These are phyloP conservation scores for Telenomus remus DNA, from an alignment of 1,140 invertebrate species.

Conservation along the genomic window DNA sequence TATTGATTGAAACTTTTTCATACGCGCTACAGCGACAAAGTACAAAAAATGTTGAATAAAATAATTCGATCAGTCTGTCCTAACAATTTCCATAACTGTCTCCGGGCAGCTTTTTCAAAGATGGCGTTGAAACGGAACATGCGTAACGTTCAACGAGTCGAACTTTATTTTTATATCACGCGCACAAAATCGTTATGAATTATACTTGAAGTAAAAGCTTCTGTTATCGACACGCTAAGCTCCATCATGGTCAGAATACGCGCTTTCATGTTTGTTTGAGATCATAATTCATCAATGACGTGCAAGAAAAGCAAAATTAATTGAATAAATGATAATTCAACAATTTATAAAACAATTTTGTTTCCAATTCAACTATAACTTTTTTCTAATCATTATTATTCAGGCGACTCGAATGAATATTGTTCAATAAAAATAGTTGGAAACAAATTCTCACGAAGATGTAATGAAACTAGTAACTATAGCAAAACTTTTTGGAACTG, in stretches of 20 bases:
- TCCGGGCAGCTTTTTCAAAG: slow-evolving; percentile 26
- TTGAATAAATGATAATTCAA: too few relatives aligned
- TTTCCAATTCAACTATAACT: too few relatives aligned
- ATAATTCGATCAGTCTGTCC: slow-evolving; percentile 23
- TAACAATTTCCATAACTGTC: slow-evolving; percentile 40
- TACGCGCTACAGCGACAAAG: too few relatives aligned
- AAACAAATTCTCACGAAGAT: neutral
- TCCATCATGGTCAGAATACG: slow-evolving; percentile 26
- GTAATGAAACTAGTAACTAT: neutral
- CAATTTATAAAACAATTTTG: too few relatives aligned
- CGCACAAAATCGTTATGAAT: slow-evolving; percentile 38
- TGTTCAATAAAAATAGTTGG: neutral
- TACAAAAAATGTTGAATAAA: slow-evolving; percentile 8
- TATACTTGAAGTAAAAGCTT: slow-evolving; percentile 44
- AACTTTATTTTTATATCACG: slow-evolving; percentile 41
- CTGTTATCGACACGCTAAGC: slow-evolving; percentile 40
- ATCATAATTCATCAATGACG: slow-evolving; percentile 3
- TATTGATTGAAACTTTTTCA: too few relatives aligned
- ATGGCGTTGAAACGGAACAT: slow-evolving; percentile 37
- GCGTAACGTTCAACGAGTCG: slow-evolving; percentile 22
- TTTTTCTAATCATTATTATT: too few relatives aligned
- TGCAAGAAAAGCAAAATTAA: neutral
- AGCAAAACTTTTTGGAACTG: neutral
- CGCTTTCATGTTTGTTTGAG: slow-evolving; percentile 8
- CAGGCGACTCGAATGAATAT: too few relatives aligned